Conservation (phyloP, 37 sponge, comb jelly and placozoan genomes). For the Spongia lamella region DNA sequence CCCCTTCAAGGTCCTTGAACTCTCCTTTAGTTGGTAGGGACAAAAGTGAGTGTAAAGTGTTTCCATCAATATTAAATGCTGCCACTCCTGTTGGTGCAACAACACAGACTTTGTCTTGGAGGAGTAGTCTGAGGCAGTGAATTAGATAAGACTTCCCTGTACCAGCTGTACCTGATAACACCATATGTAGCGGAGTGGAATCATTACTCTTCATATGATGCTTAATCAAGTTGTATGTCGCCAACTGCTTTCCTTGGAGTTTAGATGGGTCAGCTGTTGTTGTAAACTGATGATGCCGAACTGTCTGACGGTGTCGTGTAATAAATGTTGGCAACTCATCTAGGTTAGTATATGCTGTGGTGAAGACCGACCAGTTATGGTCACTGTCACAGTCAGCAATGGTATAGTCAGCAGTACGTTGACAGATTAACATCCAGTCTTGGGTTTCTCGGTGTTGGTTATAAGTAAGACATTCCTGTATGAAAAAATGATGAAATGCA, state of each 20-base stretch:
- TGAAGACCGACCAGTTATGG: conserved; percentile 11
- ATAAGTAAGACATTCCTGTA: neutral
- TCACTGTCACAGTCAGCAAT: neutral
- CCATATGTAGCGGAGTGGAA: conserved; percentile 5
- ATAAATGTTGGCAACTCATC: conserved; percentile 7
- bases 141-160: conserved; percentile 39
- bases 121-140: conserved; percentile 12
- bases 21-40: neutral
- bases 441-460: conserved; percentile 21
- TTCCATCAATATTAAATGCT: conserved; percentile 8
- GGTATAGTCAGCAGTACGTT: conserved; percentile 6
- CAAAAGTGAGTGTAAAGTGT: neutral
- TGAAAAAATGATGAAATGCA: neutral
- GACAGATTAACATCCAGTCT: conserved; percentile 62
- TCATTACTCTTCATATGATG: conserved; percentile 1
- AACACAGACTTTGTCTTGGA: neutral
- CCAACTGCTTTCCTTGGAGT: conserved; percentile 13
- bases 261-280: conserved; percentile 6
- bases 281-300: neutral
- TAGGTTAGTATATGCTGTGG: conserved; percentile 28
- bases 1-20: neutral
- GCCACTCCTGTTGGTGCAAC: conserved; percentile 63
- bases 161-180: conserved; percentile 35
- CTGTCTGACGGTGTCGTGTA: neutral
- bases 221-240: conserved; percentile 6